Percentiles rank a stretch among this genome's conserved stretches.
phyloP scores from a whole-genome alignment of 2,797 vertebrate species.

The Fringilla coelebs region DNA sequence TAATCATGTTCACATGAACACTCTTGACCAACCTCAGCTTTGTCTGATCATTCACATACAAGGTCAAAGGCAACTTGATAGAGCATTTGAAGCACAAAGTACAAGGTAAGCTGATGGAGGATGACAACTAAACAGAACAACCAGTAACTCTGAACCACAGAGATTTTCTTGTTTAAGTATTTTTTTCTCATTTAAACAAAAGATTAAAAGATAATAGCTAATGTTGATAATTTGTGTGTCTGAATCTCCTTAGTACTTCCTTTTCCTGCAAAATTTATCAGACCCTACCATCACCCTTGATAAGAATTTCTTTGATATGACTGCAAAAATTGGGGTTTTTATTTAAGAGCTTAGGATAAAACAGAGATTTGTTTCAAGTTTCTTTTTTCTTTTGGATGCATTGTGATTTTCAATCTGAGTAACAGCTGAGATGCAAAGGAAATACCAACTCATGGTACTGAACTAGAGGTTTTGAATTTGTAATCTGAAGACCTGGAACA shows the following conservation, averaged over 20 bases:
- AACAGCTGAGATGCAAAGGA: not conserved
- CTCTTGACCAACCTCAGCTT: not conserved
- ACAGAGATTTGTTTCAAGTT: not conserved
- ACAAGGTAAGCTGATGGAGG: not conserved
- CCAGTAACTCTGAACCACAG: not conserved
- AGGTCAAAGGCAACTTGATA: not conserved
- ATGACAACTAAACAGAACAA: not conserved
- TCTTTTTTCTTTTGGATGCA: not conserved
- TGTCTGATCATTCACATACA: not conserved
- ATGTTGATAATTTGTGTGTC: not conserved
- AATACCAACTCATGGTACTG: not conserved
- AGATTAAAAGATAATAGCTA: not conserved
- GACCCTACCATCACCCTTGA: not conserved
- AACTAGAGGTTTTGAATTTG: not conserved
- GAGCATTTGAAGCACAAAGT: not conserved
- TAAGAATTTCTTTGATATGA: not conserved
- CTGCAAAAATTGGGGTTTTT: not conserved
- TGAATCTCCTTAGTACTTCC: not conserved
- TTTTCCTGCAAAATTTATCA: not conserved
- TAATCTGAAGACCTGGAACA: not conserved
- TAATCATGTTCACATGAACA: not conserved
- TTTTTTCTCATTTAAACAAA: not conserved
- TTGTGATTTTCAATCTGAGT: not conserved
- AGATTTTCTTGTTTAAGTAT: not conserved
- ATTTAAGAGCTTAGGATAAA: not conserved